Evolutionary conservation across 1,140 invertebrate genomes (phyloP).

Genomic region (Cydia fagiglandana): DNA sequence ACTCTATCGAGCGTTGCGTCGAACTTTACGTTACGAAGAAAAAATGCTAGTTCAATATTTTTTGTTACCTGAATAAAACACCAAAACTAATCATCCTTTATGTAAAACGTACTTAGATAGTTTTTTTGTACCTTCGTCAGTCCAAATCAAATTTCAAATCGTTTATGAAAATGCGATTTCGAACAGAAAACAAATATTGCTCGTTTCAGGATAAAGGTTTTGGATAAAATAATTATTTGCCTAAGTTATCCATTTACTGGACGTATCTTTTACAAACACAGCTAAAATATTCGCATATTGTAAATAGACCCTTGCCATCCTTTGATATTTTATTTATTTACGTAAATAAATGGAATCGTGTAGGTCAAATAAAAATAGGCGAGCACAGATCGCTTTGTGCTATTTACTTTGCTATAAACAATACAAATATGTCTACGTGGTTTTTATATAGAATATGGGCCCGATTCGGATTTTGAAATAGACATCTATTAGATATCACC

Average conservation of each 20-base stretch:
- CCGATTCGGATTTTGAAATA: no score
- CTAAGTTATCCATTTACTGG: slow-evolving; percentile 2
- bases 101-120: no score
- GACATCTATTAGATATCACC: no score
- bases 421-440: not conserved
- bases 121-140: no score
- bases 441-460: not conserved
- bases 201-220: not conserved
- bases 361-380: slow-evolving; percentile 16
- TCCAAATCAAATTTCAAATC: not conserved
- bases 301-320: slow-evolving; percentile 10
- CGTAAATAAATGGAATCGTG: slow-evolving; percentile 9
- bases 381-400: not conserved
- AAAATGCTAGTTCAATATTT: no score
- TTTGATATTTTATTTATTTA: slow-evolving; percentile 15
- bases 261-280: not conserved
- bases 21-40: no score
- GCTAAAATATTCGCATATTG: slow-evolving; percentile 3
- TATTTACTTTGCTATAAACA: slow-evolving; percentile 7
- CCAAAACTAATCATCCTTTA: no score
- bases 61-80: no score
- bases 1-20: no score
- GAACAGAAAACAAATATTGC: not conserved
- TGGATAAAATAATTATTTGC: slow-evolving; percentile 9
- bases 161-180: not conserved